phyloP scores from a whole-genome alignment of 2,113 vertebrate species.

The Archilochus colubris region DNA sequence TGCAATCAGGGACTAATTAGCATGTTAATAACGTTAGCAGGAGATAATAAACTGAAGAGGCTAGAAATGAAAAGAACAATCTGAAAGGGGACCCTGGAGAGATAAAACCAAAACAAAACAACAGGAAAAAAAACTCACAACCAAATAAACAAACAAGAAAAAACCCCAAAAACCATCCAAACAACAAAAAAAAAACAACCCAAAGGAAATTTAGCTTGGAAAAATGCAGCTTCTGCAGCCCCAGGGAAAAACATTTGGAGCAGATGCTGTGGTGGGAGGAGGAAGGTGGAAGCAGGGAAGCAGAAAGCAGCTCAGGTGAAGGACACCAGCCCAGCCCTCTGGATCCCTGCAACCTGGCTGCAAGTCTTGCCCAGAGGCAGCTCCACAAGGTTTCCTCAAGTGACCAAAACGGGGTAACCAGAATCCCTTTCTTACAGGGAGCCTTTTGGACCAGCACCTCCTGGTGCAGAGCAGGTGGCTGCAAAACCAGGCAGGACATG shows the following conservation, averaged over 20 bases:
- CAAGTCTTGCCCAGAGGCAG: background rate
- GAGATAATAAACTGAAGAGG: constrained; percentile 21
- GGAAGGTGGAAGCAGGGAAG: background rate
- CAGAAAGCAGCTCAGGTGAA: background rate
- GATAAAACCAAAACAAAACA: background rate
- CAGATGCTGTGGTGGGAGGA: background rate
- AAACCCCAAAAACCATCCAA: too few relatives aligned
- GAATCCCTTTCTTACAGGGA: background rate
- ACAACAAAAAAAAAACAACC: background rate
- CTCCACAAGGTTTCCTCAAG: background rate
- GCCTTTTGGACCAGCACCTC: background rate
- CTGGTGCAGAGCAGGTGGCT: background rate
- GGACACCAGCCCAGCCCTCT: accelerated
- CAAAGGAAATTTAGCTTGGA: constrained; percentile 7
- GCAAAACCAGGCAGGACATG: background rate
- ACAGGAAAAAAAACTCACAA: too few relatives aligned
- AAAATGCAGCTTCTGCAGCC: background rate
- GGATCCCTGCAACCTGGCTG: background rate
- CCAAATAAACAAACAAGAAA: background rate
- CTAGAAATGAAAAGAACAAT: background rate
- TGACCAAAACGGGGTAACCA: background rate
- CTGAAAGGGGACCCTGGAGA: constrained; percentile 4
- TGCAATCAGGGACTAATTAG: constrained; percentile 36
- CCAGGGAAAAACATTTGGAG: background rate
- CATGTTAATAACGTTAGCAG: constrained; percentile 16